A percentile compares a stretch with the other conserved stretches of the same genome.
phyloP scores from a whole-genome alignment of 2,113 vertebrate species.

The Melanostigma gelatinosum region DNA sequence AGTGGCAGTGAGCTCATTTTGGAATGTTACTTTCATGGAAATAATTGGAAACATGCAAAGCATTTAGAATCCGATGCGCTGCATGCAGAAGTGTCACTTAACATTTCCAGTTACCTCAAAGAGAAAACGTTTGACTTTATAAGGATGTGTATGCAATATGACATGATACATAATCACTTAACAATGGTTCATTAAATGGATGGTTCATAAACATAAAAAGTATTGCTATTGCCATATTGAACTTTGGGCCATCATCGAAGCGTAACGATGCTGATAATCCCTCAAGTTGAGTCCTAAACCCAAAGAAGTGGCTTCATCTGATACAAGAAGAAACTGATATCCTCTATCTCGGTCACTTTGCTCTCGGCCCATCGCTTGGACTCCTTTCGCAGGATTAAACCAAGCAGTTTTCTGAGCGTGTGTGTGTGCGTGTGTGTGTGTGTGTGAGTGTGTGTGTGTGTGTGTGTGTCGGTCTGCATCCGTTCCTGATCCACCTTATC shows the following conservation, averaged over 20 bases:
- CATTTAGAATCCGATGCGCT: not conserved
- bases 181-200: not conserved
- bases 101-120: not conserved
- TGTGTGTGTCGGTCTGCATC: slow-evolving; percentile 12
- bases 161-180: not conserved
- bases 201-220: not conserved
- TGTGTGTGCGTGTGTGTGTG: slow-evolving; percentile 19
- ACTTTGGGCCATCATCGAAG: not conserved
- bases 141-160: not conserved
- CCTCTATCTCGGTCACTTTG: slow-evolving; percentile 40
- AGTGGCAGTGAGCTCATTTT: not conserved
- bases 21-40: not conserved
- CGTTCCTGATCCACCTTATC: slow-evolving; percentile 73
- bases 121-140: not conserved
- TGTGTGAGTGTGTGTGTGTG: not conserved
- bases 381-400: slow-evolving; percentile 15
- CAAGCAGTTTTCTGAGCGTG: slow-evolving; percentile 9
- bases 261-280: not conserved
- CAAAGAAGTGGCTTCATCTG: not conserved
- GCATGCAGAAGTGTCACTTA: not conserved
- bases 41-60: not conserved
- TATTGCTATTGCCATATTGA: not conserved
- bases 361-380: slow-evolving; percentile 3
- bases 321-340: not conserved
- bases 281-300: not conserved